A percentile compares a stretch with the other conserved stretches of the same genome.
These are phyloP conservation scores for Lasioglossum oenotherae DNA, from an alignment of 2,888 invertebrate species.

Conservation along the genomic window DNA sequence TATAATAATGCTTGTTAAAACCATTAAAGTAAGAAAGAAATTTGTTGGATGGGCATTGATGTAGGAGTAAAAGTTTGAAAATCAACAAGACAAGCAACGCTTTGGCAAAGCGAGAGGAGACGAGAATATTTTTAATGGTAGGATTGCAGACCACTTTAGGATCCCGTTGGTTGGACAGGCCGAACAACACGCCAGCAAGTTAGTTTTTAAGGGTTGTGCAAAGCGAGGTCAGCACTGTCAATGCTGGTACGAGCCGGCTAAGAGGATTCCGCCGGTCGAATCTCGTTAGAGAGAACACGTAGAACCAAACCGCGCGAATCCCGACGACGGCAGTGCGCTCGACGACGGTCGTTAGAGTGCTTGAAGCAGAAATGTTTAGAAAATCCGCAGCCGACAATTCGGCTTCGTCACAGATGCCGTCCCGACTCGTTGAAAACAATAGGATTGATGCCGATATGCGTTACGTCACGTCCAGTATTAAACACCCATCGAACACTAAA, in stretches of 20 bases:
- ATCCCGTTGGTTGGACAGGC: not conserved
- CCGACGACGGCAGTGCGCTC: constrained; percentile 71
- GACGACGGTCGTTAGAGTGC: constrained; percentile 22
- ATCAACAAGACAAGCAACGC: not conserved
- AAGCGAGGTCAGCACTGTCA: constrained; percentile 77
- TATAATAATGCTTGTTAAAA: too few species aligned
- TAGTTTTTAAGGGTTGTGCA: constrained; percentile 46
- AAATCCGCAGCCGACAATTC: constrained; percentile 25
- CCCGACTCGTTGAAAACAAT: not conserved
- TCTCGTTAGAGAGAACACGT: constrained; percentile 80
- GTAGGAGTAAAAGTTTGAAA: not conserved
- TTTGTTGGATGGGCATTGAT: not conserved
- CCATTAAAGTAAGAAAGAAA: too few species aligned
- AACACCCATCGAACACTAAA: not conserved
- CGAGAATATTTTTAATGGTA: not conserved
- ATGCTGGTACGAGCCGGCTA: constrained; percentile 70
- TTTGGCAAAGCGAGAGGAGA: not conserved
- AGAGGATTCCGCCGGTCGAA: constrained; percentile 80
- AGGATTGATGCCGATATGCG: constrained; percentile 17
- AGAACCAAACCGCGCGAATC: constrained; percentile 81
- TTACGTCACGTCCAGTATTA: constrained; percentile 29
- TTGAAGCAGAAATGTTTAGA: constrained; percentile 42
- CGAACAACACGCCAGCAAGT: constrained; percentile 24
- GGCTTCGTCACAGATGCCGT: not conserved
- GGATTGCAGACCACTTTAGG: constrained; percentile 16